Evolutionary conservation across 2,888 invertebrate species (phyloP), one percentile per base, ranked within the genome.

Genomic region (Cryptophagus acutangulus): DNA sequence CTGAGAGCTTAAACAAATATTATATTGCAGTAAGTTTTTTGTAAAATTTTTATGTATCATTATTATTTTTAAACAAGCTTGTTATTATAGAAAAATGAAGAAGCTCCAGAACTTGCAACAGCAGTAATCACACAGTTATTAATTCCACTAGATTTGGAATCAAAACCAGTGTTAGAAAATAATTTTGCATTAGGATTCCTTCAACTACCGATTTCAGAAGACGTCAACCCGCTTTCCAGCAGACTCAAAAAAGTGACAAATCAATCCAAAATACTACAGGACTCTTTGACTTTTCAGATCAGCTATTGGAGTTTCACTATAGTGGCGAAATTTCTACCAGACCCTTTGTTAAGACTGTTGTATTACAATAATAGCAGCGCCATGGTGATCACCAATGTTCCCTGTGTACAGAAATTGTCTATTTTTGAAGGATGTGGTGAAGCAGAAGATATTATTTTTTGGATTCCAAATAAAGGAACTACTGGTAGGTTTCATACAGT

Each of bases 1-100:
- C 41, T 8, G 25, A 25, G n/a, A 37, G 33, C 14, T 28, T 41
- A 25, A 13, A 31, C 2, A 33, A 17, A 3, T 29, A 36, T 16
- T 41, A 36, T 36, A 35, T 29, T 16, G 14, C 5, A 13, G 5
- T 12, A 6, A 26, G 12, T 26, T 26, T 4, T 26, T 4, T n/a
- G 12, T 26, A 6, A 4, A 12, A 26, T 6, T 6, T 20, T 6
- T 20, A 6, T 20, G 9, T n/a, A n/a, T n/a, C n/a, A n/a, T n/a
- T n/a, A n/a, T n/a, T n/a, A n/a, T 20, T 20, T 6, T 6, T 20
- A 20, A 6, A 20, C 5, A 6, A 9, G 9, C 5, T 6, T 6
- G 5, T 20, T 12, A 12, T 26, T 26, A 3, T 26, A 26, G 26
- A 26, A 26, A 26, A 6, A 3, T n/a, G 3, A 6, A 4, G 5